Conservation (phyloP, 2,797 vertebrate genomes). For the Xerus rutilus region DNA sequence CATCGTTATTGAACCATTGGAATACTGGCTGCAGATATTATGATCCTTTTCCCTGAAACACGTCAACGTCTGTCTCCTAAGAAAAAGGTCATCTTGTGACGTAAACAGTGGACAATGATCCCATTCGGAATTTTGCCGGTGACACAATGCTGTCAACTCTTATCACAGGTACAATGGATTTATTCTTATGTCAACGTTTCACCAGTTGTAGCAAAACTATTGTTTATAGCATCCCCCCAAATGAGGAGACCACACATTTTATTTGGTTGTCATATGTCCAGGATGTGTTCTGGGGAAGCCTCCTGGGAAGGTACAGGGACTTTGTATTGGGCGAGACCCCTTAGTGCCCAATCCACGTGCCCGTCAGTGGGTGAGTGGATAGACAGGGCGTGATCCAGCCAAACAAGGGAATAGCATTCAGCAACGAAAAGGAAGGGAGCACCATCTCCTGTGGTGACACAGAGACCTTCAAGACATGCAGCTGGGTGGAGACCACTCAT, state of each 20-base stretch:
- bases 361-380: background rate
- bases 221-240: background rate
- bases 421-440: background rate
- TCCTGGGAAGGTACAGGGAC: too few relatives aligned
- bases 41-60: background rate
- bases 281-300: background rate
- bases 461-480: too few relatives aligned
- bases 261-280: background rate
- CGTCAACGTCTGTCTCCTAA: background rate
- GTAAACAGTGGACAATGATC: background rate
- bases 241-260: background rate
- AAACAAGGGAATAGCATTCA: too few relatives aligned
- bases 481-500: too few relatives aligned
- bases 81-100: background rate
- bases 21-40: too few relatives aligned
- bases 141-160: background rate
- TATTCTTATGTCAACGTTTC: background rate
- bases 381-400: too few relatives aligned
- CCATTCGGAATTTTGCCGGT: background rate
- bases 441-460: accelerated
- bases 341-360: background rate
- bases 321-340: background rate
- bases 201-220: background rate
- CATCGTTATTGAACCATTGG: background rate
- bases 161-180: background rate